phyloP scores from a whole-genome alignment of 92 coral and sea anemone species.

The Phenganax stokvisi region DNA sequence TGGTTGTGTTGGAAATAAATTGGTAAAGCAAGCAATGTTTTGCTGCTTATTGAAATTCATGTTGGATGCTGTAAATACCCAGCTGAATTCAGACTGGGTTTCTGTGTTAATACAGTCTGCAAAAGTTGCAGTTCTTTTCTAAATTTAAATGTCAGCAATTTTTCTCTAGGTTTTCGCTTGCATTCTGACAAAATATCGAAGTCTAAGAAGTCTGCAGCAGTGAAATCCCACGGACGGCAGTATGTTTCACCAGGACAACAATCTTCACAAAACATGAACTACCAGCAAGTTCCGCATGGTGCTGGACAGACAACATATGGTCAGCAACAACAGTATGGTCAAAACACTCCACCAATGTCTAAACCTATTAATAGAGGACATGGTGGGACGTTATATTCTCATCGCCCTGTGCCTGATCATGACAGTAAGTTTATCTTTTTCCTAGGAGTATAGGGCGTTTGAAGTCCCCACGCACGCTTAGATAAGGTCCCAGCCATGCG shows the following conservation, averaged over 20 bases:
- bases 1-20: too few species aligned
- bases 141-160: neutral
- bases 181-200: neutral
- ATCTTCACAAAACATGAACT: neutral
- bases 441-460: neutral
- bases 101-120: too few species aligned
- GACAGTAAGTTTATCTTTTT: neutral
- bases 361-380: slow-evolving; percentile 28
- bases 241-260: slow-evolving; percentile 32
- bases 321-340: neutral
- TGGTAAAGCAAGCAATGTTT: too few species aligned
- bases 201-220: neutral
- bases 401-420: slow-evolving; percentile 36
- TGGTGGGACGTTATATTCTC: slow-evolving; percentile 23
- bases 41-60: too few species aligned
- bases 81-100: too few species aligned
- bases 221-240: slow-evolving; percentile 17
- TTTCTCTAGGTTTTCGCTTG: neutral
- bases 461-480: too few species aligned
- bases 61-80: too few species aligned
- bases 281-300: slow-evolving; percentile 17
- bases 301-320: neutral
- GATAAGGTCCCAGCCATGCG: too few species aligned
- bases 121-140: too few species aligned
- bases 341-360: neutral